phyloP scores from a whole-genome alignment of 2,888 invertebrate species.

The Diaprepes abbreviatus region DNA sequence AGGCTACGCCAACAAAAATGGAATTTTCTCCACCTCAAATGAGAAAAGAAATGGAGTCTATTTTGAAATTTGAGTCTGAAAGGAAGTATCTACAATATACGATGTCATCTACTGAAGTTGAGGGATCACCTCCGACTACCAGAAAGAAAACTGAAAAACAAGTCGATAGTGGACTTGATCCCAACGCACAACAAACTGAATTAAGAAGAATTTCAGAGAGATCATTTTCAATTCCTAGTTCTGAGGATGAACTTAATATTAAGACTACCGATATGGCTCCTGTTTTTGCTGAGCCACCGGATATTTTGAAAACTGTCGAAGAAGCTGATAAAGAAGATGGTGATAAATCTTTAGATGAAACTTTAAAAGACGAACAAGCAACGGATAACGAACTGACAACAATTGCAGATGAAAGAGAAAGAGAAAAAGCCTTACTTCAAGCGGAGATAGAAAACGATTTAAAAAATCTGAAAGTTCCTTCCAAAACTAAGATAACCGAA shows the following conservation, averaged over 20 bases:
- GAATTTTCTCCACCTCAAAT: constrained; percentile 84
- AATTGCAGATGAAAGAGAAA: constrained; percentile 60
- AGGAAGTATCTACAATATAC: constrained; percentile 72
- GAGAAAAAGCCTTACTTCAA: constrained; percentile 63
- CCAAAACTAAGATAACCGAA: constrained; percentile 75
- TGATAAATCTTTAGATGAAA: constrained; percentile 64
- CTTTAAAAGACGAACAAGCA: constrained; percentile 58
- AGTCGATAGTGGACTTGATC: constrained; percentile 73
- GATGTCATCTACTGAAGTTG: constrained; percentile 84
- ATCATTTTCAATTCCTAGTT: constrained; percentile 82
- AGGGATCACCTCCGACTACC: constrained; percentile 82
- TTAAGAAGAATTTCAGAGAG: constrained; percentile 80
- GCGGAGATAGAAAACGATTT: constrained; percentile 66
- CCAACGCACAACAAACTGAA: constrained; percentile 73
- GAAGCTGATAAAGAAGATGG: constrained; percentile 61
- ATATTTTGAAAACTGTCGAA: constrained; percentile 59
- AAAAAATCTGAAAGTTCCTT: constrained; percentile 64
- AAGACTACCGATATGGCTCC: constrained; percentile 70
- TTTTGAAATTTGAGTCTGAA: constrained; percentile 80
- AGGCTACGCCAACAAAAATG: constrained; percentile 79
- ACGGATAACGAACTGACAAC: constrained; percentile 55
- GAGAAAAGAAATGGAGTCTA: constrained; percentile 82
- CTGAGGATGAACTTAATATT: constrained; percentile 79
- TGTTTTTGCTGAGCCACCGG: constrained; percentile 62
- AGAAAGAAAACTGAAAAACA: constrained; percentile 75